A percentile compares a stretch with the other conserved stretches of the same genome.
phyloP scores from a whole-genome alignment of 2,113 vertebrate species.

The Riparia riparia region DNA sequence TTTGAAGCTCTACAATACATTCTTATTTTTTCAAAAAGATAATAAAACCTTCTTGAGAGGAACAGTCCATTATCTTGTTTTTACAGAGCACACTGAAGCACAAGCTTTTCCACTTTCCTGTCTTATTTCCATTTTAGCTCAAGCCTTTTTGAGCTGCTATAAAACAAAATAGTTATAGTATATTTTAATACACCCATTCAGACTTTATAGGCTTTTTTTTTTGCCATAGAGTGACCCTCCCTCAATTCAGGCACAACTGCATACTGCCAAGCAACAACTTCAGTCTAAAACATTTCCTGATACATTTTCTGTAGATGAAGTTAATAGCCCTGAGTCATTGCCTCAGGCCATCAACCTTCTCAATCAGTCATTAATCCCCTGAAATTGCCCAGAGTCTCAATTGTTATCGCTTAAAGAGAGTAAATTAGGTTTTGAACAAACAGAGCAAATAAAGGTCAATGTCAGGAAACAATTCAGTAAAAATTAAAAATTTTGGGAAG shows the following conservation, averaged over 20 bases:
- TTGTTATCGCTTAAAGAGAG: background rate
- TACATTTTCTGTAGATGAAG: slow-evolving; percentile 17
- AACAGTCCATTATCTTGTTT: background rate
- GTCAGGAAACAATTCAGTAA: background rate
- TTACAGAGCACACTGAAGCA: background rate
- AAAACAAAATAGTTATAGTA: background rate
- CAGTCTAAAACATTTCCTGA: slow-evolving; percentile 18
- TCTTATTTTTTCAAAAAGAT: background rate
- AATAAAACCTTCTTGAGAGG: background rate
- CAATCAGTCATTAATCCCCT: slow-evolving; percentile 37
- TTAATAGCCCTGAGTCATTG: slow-evolving; percentile 30
- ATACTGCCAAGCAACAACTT: slow-evolving; percentile 3
- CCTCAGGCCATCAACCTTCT: slow-evolving; percentile 26
- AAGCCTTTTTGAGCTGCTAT: background rate
- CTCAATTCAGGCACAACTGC: background rate
- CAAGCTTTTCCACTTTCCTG: background rate
- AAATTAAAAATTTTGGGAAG: background rate
- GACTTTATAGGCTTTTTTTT: slow-evolving; percentile 12
- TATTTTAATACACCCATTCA: slow-evolving; percentile 38
- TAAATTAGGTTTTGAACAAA: slow-evolving; percentile 45
- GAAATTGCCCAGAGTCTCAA: slow-evolving; percentile 9
- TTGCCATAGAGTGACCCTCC: background rate
- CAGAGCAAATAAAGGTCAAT: slow-evolving; percentile 40
- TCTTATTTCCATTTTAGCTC: background rate
- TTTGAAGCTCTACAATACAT: background rate